phyloP scores from a whole-genome alignment of 2,113 vertebrate genomes.

The Scartelaos histophorus region DNA sequence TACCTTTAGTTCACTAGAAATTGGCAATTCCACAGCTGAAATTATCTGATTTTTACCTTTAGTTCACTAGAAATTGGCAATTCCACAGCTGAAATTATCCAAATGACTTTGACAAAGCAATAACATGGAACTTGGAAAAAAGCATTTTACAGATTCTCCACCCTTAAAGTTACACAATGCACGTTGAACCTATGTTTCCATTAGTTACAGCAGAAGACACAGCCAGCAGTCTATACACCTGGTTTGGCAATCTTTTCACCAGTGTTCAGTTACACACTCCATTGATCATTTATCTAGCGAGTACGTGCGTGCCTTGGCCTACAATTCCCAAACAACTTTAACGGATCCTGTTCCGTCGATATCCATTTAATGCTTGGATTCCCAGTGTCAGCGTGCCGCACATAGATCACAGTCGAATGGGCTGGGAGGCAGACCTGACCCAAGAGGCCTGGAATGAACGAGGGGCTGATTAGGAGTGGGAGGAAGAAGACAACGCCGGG shows the following conservation, averaged over 20 bases:
- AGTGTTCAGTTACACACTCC: background rate
- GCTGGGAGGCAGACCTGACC: slow-evolving; percentile 30
- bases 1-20: no score
- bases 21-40: no score
- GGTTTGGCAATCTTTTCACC: background rate
- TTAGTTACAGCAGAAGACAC: background rate
- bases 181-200: background rate
- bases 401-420: slow-evolving; percentile 23
- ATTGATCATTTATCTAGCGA: slow-evolving; percentile 23
- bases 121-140: no score
- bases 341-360: slow-evolving; percentile 32
- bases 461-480: slow-evolving; percentile 28
- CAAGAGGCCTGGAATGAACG: slow-evolving; percentile 14
- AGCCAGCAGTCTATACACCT: background rate
- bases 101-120: no score
- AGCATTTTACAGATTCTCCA: no score
- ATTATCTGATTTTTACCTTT: no score
- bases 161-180: no score
- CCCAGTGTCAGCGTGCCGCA: slow-evolving; percentile 9
- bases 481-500: slow-evolving; percentile 22
- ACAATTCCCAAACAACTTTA: slow-evolving; percentile 23
- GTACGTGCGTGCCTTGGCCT: background rate
- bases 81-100: no score
- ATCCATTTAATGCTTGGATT: slow-evolving; percentile 40
- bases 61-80: no score